Evolutionary conservation across 2,888 invertebrate genomes (phyloP).

Genomic region (Cephus sareptanus): DNA sequence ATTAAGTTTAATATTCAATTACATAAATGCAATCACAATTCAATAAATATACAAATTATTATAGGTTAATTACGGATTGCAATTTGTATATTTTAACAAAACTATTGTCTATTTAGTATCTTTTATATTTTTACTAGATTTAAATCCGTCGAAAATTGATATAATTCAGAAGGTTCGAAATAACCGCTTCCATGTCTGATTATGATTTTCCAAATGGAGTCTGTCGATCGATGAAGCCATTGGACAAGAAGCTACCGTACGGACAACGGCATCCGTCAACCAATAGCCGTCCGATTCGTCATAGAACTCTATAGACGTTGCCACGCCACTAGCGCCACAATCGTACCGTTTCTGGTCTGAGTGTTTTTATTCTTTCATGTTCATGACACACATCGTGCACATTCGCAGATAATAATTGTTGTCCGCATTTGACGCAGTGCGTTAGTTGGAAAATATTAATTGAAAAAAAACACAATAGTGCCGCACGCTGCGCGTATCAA

Average conservation of each 20-base stretch:
- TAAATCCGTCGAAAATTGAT: not conserved
- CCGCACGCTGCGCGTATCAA: slow-evolving; percentile 33
- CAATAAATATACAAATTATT: not conserved
- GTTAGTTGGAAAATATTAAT: slow-evolving; percentile 50
- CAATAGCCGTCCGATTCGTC: not conserved
- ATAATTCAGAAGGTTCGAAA: not conserved
- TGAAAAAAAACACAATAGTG: slow-evolving; percentile 36
- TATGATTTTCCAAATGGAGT: not conserved
- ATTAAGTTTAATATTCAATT: not conserved
- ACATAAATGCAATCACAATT: not conserved
- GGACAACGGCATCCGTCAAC: not conserved
- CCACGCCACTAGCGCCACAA: slow-evolving; percentile 33
- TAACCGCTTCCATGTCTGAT: not conserved
- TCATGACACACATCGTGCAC: slow-evolving; percentile 49
- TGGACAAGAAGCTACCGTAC: not conserved
- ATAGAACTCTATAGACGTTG: slow-evolving; percentile 7
- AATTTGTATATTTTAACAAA: not conserved
- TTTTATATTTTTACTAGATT: not conserved
- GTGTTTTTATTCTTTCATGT: slow-evolving; percentile 44
- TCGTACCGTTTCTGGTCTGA: slow-evolving; percentile 40
- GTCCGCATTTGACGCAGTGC: slow-evolving; percentile 58
- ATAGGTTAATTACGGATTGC: not conserved
- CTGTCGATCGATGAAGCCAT: not conserved
- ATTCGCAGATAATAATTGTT: slow-evolving; percentile 42
- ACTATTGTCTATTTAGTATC: not conserved